Conservation (phyloP, 2,113 vertebrate genomes). For the Reinhardtius hippoglossoides region DNA sequence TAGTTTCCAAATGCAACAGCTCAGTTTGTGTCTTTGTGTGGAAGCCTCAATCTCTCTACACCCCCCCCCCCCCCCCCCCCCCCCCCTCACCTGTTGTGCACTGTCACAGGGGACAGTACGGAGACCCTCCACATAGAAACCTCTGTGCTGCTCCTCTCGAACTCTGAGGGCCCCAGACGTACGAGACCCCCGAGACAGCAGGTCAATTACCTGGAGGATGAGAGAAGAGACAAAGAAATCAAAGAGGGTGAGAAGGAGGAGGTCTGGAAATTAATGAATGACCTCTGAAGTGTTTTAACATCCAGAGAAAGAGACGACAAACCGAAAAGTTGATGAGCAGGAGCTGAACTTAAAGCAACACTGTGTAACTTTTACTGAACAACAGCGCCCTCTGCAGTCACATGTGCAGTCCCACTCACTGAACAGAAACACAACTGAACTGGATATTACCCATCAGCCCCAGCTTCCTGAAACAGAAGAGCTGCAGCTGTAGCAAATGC, state of each 20-base stretch:
- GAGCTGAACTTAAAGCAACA: too few relatives aligned
- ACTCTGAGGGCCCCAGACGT: constrained; percentile 84
- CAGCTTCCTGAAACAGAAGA: too few relatives aligned
- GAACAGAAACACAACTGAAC: too few relatives aligned
- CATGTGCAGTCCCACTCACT: too few relatives aligned
- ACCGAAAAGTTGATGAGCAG: neutral
- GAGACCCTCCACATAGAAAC: constrained; percentile 91
- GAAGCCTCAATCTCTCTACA: neutral
- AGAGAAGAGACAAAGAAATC: neutral
- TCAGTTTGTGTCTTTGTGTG: neutral
- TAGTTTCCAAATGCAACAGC: neutral
- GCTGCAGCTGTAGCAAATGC: too few relatives aligned
- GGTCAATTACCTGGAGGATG: constrained; percentile 84
- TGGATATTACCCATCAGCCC: too few relatives aligned
- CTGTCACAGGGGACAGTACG: constrained; percentile 87
- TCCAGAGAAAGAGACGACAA: neutral
- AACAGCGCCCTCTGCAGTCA: too few relatives aligned
- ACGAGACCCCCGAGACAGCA: constrained; percentile 83
- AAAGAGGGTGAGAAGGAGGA: neutral
- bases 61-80: constrained; percentile 30
- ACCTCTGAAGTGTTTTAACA: too few relatives aligned
- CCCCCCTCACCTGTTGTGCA: constrained; percentile 81
- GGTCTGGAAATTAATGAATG: neutral
- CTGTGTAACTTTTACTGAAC: too few relatives aligned
- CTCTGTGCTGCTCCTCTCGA: constrained; percentile 87